A percentile compares a stretch with the other conserved stretches of the same genome.
phyloP scores from a whole-genome alignment of 1,140 invertebrate species.

The Ridgeia piscesae region DNA sequence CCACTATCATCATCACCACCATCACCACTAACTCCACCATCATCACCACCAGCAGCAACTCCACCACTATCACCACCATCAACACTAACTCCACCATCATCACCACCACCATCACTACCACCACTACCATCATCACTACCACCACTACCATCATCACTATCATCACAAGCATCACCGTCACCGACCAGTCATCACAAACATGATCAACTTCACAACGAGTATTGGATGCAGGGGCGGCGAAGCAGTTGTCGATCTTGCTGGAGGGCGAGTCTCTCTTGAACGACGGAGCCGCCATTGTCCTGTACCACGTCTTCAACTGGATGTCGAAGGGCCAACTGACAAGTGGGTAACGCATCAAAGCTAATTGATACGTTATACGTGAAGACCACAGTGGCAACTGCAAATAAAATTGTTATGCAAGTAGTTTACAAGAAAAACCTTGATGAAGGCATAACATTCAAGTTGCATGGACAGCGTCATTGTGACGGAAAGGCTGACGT shows the following conservation, averaged over 20 bases:
- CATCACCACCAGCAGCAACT: not conserved
- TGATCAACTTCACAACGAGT: not conserved
- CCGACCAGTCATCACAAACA: not conserved
- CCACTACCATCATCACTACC: too few relatives aligned
- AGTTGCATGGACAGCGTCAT: too few relatives aligned
- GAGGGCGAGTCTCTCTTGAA: constrained; percentile 61
- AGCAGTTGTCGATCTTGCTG: constrained; percentile 55
- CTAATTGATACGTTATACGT: not conserved
- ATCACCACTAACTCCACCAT: not conserved
- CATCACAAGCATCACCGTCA: not conserved
- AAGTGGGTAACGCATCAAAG: not conserved
- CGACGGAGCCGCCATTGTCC: constrained; percentile 60
- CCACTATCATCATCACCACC: too few relatives aligned
- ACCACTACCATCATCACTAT: too few relatives aligned
- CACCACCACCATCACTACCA: not conserved
- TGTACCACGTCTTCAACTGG: constrained; percentile 47
- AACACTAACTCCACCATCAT: not conserved
- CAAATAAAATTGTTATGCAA: too few relatives aligned
- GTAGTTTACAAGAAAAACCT: too few relatives aligned
- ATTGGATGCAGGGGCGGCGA: constrained; percentile 49
- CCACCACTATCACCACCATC: too few relatives aligned
- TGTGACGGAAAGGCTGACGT: too few relatives aligned
- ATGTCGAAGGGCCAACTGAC: not conserved
- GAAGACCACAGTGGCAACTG: too few relatives aligned
- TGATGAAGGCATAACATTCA: too few relatives aligned